Evolutionary conservation across 2,888 invertebrate species (phyloP), one percentile per base, ranked within the genome.

Genomic region (Cyrtodaria siliqua): DNA sequence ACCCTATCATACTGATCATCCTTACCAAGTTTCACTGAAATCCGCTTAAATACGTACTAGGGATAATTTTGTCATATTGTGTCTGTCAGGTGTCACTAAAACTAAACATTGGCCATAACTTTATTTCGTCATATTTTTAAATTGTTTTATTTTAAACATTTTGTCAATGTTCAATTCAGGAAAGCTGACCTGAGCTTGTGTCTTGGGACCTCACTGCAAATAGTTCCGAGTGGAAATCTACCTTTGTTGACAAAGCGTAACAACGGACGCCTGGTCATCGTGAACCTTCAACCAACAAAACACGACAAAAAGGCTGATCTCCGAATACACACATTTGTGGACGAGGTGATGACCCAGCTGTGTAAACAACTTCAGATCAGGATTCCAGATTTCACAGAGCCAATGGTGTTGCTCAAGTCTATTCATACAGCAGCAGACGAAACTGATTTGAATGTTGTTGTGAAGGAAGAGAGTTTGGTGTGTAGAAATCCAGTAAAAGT

Each of bases 231-330:
- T 93, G 99, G 98, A 16, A 97, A 97, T 93, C 94, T 99, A 84
- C 99, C 99, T 2, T 93, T 98, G 40, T 52, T 95, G 95, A 90
- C 96, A 96, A 77, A 90, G 72, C 97, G 96, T 91, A 96, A 96
- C 92, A 96, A 96, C 16, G 98, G 98, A 2, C 96, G 96, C 92
- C 93, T 99, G 62, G 97, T 97, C 20, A 97, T 99, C 87, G 96
- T 99, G 81, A 99, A 99, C 94, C 94, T 99, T 63, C 99, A 99
- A 92, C 96, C 97, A n/a, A 99, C 99, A 2, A 98, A 99, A 94
- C 97, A 98, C 94, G 97, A 98, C 91, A 96, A 96, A 91, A 97
- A 97, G 93, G 97, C 98, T 26, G 96, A 98, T 93, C 93, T 99
- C 71, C 94, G 96, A 56, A 97, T 99, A 82, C 96, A 97, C 89